Conservation (phyloP, 2,797 vertebrate species). For the Malacoctenus gilli region DNA sequence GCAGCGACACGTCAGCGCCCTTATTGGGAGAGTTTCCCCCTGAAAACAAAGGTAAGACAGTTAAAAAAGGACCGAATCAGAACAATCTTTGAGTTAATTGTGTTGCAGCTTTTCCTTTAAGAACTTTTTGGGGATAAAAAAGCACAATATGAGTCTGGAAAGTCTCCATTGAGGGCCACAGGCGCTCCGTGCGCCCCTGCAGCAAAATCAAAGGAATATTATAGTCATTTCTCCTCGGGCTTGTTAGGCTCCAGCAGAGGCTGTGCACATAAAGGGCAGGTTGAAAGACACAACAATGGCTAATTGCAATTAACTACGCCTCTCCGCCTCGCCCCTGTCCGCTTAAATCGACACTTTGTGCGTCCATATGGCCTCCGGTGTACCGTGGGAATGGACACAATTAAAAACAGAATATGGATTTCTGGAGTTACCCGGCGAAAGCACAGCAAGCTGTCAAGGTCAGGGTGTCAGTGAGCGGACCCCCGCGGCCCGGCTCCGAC, state of each 20-base stretch:
- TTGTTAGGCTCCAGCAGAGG: constrained; percentile 65
- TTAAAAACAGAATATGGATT: constrained; percentile 84
- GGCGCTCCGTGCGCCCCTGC: constrained; percentile 23
- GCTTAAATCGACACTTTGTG: constrained; percentile 82
- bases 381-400: constrained; percentile 85
- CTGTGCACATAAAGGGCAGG: constrained; percentile 67
- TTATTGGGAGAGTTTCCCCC: neutral
- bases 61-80: too few relatives aligned
- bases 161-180: constrained; percentile 11
- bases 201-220: constrained; percentile 68
- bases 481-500: constrained; percentile 11
- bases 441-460: constrained; percentile 82
- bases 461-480: constrained; percentile 74
- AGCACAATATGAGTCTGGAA: constrained; percentile 20
- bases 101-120: constrained; percentile 25
- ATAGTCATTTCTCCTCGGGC: constrained; percentile 51
- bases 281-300: constrained; percentile 81
- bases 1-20: constrained; percentile 5
- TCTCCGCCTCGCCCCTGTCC: constrained; percentile 75
- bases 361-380: constrained; percentile 78
- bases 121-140: constrained; percentile 11
- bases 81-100: neutral
- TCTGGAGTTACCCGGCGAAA: constrained; percentile 73
- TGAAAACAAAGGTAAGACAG: too few relatives aligned
- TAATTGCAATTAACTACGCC: constrained; percentile 84